These are phyloP conservation scores for Leucophenga montana DNA, from an alignment of 2,888 invertebrate species.

Conservation along the genomic window DNA sequence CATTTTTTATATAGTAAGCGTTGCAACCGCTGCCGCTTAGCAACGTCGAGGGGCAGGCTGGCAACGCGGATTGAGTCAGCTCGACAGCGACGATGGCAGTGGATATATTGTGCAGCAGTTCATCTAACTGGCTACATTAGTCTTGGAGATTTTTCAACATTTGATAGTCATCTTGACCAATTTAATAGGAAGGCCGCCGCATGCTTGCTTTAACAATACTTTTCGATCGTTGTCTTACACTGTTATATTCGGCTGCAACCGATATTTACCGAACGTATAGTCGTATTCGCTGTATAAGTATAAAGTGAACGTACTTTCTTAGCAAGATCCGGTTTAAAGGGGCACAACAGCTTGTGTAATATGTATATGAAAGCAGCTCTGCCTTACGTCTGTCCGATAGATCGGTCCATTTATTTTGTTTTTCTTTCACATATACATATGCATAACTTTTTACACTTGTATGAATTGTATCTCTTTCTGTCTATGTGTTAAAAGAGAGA, in stretches of 20 bases:
- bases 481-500: too few relatives aligned
- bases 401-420: too few relatives aligned
- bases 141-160: not conserved
- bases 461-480: too few relatives aligned
- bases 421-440: too few relatives aligned
- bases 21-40: constrained; percentile 51
- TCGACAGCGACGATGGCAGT: not conserved
- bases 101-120: not conserved
- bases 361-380: constrained; percentile 38
- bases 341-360: constrained; percentile 61
- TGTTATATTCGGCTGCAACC: not conserved
- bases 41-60: constrained; percentile 38
- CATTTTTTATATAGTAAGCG: constrained; percentile 27
- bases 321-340: constrained; percentile 68
- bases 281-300: constrained; percentile 40
- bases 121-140: not conserved
- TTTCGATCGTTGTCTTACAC: not conserved
- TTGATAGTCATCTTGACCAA: constrained; percentile 21
- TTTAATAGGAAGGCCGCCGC: constrained; percentile 49
- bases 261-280: not conserved
- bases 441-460: too few relatives aligned
- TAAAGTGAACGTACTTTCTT: constrained; percentile 70
- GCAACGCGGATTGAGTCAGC: not conserved
- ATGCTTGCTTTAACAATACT: constrained; percentile 28
- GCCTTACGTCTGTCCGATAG: not conserved